Conservation (phyloP, 92 coral and sea anemone genomes). For the Palythoa grandis region DNA sequence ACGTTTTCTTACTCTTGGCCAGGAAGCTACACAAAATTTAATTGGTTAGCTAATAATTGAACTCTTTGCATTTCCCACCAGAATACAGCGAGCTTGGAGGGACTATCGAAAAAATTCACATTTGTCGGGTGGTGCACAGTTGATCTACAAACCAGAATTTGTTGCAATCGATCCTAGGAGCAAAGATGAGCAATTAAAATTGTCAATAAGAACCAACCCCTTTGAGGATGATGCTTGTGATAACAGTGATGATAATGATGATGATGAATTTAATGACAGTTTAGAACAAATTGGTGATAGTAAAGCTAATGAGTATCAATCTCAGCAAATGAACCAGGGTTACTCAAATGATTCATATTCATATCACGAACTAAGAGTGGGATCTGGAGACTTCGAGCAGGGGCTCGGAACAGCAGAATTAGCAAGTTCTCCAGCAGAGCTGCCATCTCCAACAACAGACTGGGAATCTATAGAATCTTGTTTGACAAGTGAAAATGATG, state of each 20-base stretch:
- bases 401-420: constrained; percentile 63
- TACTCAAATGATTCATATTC: constrained; percentile 27
- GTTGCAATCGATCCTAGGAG: constrained; percentile 44
- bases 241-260: constrained; percentile 63
- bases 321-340: constrained; percentile 9
- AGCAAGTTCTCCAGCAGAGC: constrained; percentile 77
- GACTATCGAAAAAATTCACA: constrained; percentile 66
- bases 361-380: constrained; percentile 21
- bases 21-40: background rate
- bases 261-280: constrained; percentile 83
- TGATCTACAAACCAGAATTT: constrained; percentile 48
- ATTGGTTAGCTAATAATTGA: background rate
- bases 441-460: constrained; percentile 96
- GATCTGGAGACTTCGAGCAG: constrained; percentile 55
- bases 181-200: constrained; percentile 23
- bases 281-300: constrained; percentile 80
- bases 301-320: constrained; percentile 36
- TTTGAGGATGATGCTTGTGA: constrained; percentile 55
- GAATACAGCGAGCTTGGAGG: constrained; percentile 98
- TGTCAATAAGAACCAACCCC: constrained; percentile 83
- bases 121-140: constrained; percentile 14
- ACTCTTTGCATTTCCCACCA: constrained; percentile 21
- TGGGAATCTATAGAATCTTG: constrained; percentile 98
- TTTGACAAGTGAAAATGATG: constrained; percentile 79
- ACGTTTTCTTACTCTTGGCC: too few species aligned